Percentiles rank a stretch among this genome's conserved stretches.
Evolutionary conservation across 1,140 invertebrate species (phyloP).

Genomic region (Fopius arisanus): DNA sequence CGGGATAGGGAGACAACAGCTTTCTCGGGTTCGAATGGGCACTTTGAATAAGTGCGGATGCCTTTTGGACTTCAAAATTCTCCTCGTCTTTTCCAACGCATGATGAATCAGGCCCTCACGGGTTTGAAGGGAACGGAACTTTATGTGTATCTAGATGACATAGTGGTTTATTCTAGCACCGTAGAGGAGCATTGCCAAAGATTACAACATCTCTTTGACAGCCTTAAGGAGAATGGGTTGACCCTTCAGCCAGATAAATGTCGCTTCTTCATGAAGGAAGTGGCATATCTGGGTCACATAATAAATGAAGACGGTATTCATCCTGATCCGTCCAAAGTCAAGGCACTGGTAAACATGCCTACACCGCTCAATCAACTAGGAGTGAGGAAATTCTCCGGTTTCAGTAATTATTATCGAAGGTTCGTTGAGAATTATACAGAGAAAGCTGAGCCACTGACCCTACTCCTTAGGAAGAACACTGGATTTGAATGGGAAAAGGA

Average conservation of each 20-base stretch:
- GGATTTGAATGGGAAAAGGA: constrained; percentile 18
- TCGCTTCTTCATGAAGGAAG: constrained; percentile 32
- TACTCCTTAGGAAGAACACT: constrained; percentile 22
- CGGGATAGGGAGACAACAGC: too few species aligned
- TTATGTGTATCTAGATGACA: too few species aligned
- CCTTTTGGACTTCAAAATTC: too few species aligned
- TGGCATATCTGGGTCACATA: constrained; percentile 51
- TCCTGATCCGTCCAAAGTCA: constrained; percentile 51
- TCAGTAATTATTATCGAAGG: constrained; percentile 47
- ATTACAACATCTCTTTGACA: constrained; percentile 42
- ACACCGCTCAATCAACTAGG: constrained; percentile 44
- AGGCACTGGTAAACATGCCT: constrained; percentile 49
- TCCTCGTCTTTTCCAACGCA: too few species aligned
- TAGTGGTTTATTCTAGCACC: too few species aligned
- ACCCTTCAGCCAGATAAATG: constrained; percentile 53
- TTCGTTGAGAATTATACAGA: constrained; percentile 40
- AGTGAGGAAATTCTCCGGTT: constrained; percentile 50
- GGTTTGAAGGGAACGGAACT: too few species aligned
- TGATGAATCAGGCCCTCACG: too few species aligned
- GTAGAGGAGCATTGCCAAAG: too few species aligned
- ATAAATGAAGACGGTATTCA: constrained; percentile 46
- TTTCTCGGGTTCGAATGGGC: too few species aligned
- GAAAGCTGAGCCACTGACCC: constrained; percentile 27
- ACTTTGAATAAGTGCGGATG: too few species aligned
- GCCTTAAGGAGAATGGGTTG: constrained; percentile 39